Base-by-base conservation (phyloP, 1,140 invertebrate genomes). In the Agrilus planipennis region DNA sequence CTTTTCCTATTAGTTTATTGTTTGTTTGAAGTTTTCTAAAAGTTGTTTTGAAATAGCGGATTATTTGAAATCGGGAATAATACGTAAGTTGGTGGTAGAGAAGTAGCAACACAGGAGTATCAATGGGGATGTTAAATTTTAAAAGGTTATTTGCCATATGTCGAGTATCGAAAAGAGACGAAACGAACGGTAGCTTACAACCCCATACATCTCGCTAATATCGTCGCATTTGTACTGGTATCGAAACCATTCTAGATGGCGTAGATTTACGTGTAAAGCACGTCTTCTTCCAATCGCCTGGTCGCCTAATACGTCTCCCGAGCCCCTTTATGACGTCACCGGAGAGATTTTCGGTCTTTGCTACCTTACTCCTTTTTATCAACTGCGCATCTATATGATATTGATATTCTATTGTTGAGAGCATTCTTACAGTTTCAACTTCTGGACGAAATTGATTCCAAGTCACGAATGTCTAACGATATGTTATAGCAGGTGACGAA, bases 231-330 rank as follows among this genome's bases (percentile, higher is more conserved):
- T 60, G 54, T 60, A 55, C n/a, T n/a, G n/a, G n/a, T n/a, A n/a
- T 49, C n/a, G 20, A 22, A 18, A 47, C 38, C 38, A 14, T 44
- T 53, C 42, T 53, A 46, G 53, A 58, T 4, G 16, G 27, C 53
- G 52, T 48, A 54, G 58, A 61, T 61, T 61, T 61, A 55, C 55
- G 55, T 59, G 58, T 61, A 54, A 52, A 51, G 57, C 58, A 61
- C 58, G 56, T 61, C 55, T 50, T 45, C 19, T 56, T 55, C 56
- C 58, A 61, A 61, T 61, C 56, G 57, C 39, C 45, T 50, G 51
- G 51, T 45, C 54, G 39, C 40, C 52, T 58, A 57, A 61, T 61
- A 59, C 39, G 45, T 47, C 58, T 54, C 58, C 12, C 10, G 54
- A 46, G 57, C 28, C 46, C 38, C 41, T 42, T 55, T 50, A 50